Conservation (phyloP, 2,888 invertebrate genomes). For the Campoplex capitator region DNA sequence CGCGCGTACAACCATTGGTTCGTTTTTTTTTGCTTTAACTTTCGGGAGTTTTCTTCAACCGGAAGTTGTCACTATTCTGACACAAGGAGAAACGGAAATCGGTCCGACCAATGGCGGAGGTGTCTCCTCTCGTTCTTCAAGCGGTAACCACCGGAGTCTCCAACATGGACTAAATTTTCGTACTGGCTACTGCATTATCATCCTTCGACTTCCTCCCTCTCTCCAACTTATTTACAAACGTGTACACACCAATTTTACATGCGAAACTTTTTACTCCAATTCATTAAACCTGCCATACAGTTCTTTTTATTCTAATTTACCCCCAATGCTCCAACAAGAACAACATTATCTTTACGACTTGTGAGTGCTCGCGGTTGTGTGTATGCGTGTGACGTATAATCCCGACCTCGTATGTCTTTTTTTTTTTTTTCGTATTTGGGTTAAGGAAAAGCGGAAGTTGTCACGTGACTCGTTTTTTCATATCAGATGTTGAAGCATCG, state of each 20-base stretch:
- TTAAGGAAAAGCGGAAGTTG: constrained; percentile 62
- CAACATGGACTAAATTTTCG: not conserved
- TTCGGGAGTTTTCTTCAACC: constrained; percentile 57
- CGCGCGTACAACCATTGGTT: not conserved
- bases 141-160: constrained; percentile 41
- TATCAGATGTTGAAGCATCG: not conserved
- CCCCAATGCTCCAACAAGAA: not conserved
- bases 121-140: constrained; percentile 55
- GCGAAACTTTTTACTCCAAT: not conserved
- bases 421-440: constrained; percentile 22
- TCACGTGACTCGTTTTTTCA: constrained; percentile 34
- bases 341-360: constrained; percentile 2
- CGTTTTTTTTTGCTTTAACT: not conserved
- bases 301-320: not conserved
- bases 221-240: not conserved
- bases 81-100: constrained; percentile 66
- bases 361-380: not conserved
- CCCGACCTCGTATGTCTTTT: constrained; percentile 10
- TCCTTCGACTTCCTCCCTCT: not conserved
- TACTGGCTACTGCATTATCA: not conserved
- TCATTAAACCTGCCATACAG: not conserved
- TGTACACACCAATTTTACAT: not conserved
- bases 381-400: constrained; percentile 21
- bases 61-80: constrained; percentile 64
- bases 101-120: constrained; percentile 58